A percentile compares a stretch with the other conserved stretches of the same genome.
These are phyloP conservation scores for Pseudopodoces humilis DNA, from an alignment of 2,113 vertebrate genomes.

Conservation along the genomic window DNA sequence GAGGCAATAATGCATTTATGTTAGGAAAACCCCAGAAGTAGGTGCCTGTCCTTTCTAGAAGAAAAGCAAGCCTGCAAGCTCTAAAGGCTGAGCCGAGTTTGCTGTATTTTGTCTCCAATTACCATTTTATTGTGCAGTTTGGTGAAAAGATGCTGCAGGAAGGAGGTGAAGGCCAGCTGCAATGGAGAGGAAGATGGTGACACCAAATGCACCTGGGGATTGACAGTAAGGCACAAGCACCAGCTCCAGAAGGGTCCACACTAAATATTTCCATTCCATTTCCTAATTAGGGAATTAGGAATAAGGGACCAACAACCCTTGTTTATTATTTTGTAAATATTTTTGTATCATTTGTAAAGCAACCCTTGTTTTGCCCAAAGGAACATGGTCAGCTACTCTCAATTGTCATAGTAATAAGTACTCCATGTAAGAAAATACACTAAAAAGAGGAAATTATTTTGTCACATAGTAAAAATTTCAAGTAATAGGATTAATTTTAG, in stretches of 20 bases:
- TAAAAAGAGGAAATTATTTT: background rate
- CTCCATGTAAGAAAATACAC: background rate
- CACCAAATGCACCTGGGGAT: background rate
- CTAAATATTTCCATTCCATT: background rate
- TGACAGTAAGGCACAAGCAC: background rate
- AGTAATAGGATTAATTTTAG: background rate
- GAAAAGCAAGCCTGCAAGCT: background rate
- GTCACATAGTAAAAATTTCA: background rate
- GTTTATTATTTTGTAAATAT: background rate
- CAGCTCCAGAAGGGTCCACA: background rate
- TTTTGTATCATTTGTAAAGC: background rate
- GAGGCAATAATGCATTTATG: background rate
- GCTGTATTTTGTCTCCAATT: background rate
- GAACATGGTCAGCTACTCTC: background rate
- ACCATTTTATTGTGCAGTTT: rapidly evolving
- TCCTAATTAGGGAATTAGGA: background rate
- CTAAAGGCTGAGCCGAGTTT: background rate
- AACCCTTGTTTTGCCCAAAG: background rate
- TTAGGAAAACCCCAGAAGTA: background rate
- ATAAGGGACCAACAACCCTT: background rate
- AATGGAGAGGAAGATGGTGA: background rate
- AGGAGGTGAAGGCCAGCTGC: background rate
- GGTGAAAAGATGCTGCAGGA: background rate
- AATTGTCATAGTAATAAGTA: background rate
- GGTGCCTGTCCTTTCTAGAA: background rate